Evolutionary conservation across 2,113 vertebrate genomes (phyloP), one percentile per base, ranked within the genome.

Genomic region (Sclerurus mexicanus): DNA sequence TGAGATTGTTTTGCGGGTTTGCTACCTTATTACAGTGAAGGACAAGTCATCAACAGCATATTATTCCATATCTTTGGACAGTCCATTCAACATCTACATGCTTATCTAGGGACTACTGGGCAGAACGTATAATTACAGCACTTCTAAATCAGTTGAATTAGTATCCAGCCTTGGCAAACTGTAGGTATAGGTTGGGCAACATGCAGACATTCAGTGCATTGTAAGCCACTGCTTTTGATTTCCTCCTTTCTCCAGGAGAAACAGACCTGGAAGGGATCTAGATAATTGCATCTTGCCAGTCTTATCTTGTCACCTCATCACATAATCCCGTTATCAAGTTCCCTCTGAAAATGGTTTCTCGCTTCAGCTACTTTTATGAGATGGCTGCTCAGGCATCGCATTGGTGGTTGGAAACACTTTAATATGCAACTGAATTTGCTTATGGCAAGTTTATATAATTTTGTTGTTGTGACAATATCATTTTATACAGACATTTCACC

Each of bases 311-410:
- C 96, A 96, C 74, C 78, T 93, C 66, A 87, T 96, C 96, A 94
- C 85, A 97, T 95, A 96, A 96, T 95, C 87, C 84, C 91, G 76
- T 92, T 92, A 96, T 87, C 89, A 91, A 82, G 40, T 87, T 97
- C 40, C 52, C 46, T 79, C 84, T 62, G 91, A 91, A 95, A 96
- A 96, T 64, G 77, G 78, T 93, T 96, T 97, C 85, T 94, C 12
- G 6, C 87, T 96, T 95, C 87, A 89, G 62, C 81, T 93, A n/a
- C 71, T 95, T 95, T 92, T 96, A 96, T 91, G 94, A 95, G 81
- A 87, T 73, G 91, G 77, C 84, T 96, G 74, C 49, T 96, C 81
- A 85, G 66, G 71, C 89, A 91, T 89, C 12, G 4, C 71, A 46
- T 13, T 85, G 66, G 52, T 85, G 22, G 40, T 75, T 87, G 55